A percentile compares a stretch with the other conserved stretches of the same genome.
These are phyloP conservation scores for Cantharis nigra DNA, from an alignment of 2,888 invertebrate genomes.

Conservation along the genomic window DNA sequence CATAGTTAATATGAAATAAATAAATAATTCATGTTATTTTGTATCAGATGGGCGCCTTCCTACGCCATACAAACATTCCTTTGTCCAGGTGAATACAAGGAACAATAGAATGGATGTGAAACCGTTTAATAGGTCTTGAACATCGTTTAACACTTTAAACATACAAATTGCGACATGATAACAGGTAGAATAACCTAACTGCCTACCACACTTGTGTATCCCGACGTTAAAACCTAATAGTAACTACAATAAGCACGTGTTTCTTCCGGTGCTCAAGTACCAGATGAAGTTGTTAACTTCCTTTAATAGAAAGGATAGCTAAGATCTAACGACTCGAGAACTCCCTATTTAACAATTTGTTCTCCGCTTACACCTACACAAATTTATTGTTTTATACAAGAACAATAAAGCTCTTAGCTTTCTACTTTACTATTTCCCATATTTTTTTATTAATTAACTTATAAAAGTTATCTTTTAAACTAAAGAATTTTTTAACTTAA, in stretches of 20 bases:
- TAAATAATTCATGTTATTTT: constrained; percentile 30
- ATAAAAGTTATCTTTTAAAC: background rate
- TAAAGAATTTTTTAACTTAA: background rate
- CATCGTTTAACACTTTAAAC: constrained; percentile 32
- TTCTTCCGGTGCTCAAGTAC: constrained; percentile 23
- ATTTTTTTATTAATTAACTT: background rate
- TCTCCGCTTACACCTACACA: background rate
- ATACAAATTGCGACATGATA: constrained; percentile 31
- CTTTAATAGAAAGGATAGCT: constrained; percentile 1
- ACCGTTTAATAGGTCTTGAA: constrained; percentile 29
- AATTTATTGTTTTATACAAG: background rate
- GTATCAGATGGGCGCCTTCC: constrained; percentile 31
- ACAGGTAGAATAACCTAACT: constrained; percentile 1
- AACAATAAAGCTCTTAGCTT: background rate
- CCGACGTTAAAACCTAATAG: constrained; percentile 2
- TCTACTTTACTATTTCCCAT: background rate
- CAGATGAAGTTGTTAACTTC: constrained; percentile 17
- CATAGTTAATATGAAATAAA: constrained; percentile 27
- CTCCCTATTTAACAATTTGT: background rate
- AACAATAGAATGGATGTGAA: constrained; percentile 32
- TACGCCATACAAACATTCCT: constrained; percentile 27
- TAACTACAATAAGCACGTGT: constrained; percentile 24
- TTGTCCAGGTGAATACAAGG: constrained; percentile 27
- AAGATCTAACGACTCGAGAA: background rate
- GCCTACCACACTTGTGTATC: constrained; percentile 18